phyloP scores from a whole-genome alignment of 2,113 vertebrate genomes.

The Bothrops jararaca region DNA sequence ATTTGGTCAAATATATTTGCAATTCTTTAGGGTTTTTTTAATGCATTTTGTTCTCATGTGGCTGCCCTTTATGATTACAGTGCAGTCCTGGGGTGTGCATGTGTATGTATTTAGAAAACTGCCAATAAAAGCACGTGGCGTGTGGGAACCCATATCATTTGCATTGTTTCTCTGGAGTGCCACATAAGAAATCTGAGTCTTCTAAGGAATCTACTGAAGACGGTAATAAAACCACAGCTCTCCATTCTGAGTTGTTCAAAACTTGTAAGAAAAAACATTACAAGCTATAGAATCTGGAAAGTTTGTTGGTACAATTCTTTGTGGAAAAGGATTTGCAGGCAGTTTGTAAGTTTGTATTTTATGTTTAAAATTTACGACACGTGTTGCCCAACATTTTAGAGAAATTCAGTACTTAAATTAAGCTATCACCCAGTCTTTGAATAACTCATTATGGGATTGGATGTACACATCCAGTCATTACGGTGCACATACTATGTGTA shows the following conservation, averaged over 20 bases:
- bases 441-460: background rate
- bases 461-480: background rate
- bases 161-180: background rate
- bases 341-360: background rate
- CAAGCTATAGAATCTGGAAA: background rate
- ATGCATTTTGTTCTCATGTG: background rate
- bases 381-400: background rate
- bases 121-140: background rate
- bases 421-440: background rate
- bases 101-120: background rate
- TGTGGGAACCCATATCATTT: background rate
- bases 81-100: background rate
- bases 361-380: background rate
- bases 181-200: background rate
- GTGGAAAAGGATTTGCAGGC: background rate
- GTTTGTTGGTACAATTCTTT: background rate
- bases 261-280: too few species aligned
- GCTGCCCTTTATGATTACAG: background rate
- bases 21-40: background rate
- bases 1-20: background rate
- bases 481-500: background rate
- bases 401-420: background rate
- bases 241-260: background rate
- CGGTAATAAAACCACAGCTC: background rate
- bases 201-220: background rate